These are phyloP conservation scores for Crotalus tigris DNA, from an alignment of 2,113 vertebrate species.

Conservation along the genomic window DNA sequence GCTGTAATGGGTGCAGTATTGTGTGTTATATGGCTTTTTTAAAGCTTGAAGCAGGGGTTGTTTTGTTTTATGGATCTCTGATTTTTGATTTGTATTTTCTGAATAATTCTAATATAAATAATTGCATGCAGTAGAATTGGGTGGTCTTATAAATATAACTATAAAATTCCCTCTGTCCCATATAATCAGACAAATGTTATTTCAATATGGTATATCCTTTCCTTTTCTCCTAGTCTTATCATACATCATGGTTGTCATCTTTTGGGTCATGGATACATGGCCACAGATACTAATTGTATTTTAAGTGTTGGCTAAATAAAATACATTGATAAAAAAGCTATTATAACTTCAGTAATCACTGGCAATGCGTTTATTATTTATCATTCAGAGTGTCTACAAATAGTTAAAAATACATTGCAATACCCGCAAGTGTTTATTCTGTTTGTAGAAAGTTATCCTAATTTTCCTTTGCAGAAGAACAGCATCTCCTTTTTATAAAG, in stretches of 20 bases:
- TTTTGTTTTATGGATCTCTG: neutral
- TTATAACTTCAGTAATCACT: neutral
- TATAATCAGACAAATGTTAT: neutral
- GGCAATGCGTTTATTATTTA: neutral
- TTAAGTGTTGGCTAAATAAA: neutral
- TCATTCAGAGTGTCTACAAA: neutral
- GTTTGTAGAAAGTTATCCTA: neutral
- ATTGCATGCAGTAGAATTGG: neutral
- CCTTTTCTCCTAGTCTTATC: neutral
- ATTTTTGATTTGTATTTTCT: neutral
- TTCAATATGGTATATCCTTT: neutral
- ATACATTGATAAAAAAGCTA: neutral
- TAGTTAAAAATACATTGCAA: neutral
- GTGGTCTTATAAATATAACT: neutral
- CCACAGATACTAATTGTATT: neutral
- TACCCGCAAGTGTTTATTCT: neutral
- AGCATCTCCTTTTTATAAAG: neutral
- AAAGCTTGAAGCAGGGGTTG: neutral
- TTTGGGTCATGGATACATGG: neutral
- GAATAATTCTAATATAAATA: neutral
- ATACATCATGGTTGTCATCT: neutral
- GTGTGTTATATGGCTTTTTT: neutral
- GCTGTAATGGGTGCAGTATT: neutral
- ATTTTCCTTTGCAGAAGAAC: neutral
- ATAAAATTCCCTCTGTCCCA: neutral